Percentiles rank a stretch among this genome's conserved stretches.
These are phyloP conservation scores for Clitarchus hookeri DNA, from an alignment of 2,888 invertebrate species.

Conservation along the genomic window DNA sequence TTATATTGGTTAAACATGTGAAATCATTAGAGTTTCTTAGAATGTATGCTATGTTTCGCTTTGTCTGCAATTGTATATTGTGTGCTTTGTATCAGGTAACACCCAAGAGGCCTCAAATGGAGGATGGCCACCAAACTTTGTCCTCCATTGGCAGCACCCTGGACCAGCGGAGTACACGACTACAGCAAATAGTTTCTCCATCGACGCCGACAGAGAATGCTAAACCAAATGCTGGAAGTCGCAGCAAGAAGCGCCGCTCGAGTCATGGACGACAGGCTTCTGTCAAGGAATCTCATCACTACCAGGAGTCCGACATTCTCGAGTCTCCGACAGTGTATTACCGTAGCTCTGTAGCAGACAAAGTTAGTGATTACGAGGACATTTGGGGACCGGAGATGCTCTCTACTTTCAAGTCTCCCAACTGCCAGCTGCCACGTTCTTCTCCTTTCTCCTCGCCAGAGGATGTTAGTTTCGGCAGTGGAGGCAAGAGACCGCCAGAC, in stretches of 20 bases:
- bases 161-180: conserved; percentile 42
- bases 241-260: conserved; percentile 50
- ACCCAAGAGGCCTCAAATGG: conserved; percentile 50
- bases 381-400: conserved; percentile 76
- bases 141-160: conserved; percentile 51
- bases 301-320: conserved; percentile 78
- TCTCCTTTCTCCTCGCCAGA: conserved; percentile 47
- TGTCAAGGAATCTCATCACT: conserved; percentile 56
- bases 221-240: conserved; percentile 46
- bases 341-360: conserved; percentile 85
- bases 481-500: conserved; percentile 43
- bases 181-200: conserved; percentile 38
- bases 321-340: conserved; percentile 83
- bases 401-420: conserved; percentile 49
- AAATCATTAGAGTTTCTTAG: no score
- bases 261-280: conserved; percentile 50
- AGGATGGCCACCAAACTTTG: conserved; percentile 48
- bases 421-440: conserved; percentile 36
- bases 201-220: conserved; percentile 48
- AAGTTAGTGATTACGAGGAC: conserved; percentile 86
- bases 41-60: no score
- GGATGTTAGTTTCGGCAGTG: conserved; percentile 39
- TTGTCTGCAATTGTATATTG: not conserved
- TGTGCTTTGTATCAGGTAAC: conserved; percentile 37
- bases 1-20: no score